phyloP scores from a whole-genome alignment of 2,113 vertebrate genomes.

The Dendrocopos noguchii region DNA sequence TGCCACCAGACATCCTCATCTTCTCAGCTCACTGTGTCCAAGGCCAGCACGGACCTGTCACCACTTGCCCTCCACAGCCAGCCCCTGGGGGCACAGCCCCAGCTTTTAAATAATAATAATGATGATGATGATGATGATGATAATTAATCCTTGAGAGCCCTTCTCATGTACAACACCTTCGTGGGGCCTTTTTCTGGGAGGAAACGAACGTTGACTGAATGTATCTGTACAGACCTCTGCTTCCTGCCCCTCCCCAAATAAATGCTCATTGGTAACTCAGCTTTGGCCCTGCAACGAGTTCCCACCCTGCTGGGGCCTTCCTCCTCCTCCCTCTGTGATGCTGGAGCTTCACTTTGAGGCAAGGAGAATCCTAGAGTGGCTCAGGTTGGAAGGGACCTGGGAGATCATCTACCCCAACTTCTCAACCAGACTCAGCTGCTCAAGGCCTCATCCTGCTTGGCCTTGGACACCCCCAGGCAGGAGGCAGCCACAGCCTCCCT shows the following conservation, averaged over 20 bases:
- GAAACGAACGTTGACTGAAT: not conserved
- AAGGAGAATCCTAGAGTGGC: too few relatives aligned
- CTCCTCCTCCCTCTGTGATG: fast-evolving
- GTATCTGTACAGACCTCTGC: conserved; percentile 42
- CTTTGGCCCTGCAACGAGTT: fast-evolving
- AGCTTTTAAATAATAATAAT: conserved; percentile 40
- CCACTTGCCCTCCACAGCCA: not conserved
- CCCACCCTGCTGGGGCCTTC: too few relatives aligned
- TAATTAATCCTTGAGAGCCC: not conserved
- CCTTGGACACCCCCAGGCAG: too few relatives aligned
- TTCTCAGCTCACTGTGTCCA: not conserved
- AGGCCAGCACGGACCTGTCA: fast-evolving
- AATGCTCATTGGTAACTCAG: not conserved
- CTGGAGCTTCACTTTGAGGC: not conserved
- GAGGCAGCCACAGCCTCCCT: too few relatives aligned
- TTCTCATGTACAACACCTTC: conserved; percentile 1
- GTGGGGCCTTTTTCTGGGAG: conserved; percentile 47
- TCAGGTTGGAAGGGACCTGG: too few relatives aligned
- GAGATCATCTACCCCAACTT: too few relatives aligned
- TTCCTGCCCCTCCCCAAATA: conserved; percentile 38
- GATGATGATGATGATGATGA: not conserved
- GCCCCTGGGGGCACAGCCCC: not conserved
- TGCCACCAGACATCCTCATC: not conserved
- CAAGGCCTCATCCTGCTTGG: too few relatives aligned
- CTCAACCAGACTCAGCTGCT: too few relatives aligned